phyloP scores from a whole-genome alignment of 2,113 vertebrate species.

The Polyodon spathula region DNA sequence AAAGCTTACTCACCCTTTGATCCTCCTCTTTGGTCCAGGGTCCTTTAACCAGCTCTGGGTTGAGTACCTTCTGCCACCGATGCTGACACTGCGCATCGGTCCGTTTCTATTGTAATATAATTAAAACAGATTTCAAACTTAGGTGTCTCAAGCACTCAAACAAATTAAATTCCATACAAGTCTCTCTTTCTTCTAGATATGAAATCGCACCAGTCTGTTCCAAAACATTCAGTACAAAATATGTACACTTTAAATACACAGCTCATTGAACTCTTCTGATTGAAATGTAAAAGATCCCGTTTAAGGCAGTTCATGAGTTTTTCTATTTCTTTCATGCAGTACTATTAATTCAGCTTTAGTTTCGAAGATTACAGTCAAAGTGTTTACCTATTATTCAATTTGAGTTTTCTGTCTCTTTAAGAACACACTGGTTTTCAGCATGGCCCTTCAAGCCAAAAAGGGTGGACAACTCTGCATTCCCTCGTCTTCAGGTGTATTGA shows the following conservation, averaged over 20 bases:
- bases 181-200: not conserved
- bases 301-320: too few relatives aligned
- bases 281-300: too few relatives aligned
- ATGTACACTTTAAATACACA: too few relatives aligned
- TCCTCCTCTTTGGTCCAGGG: conserved; percentile 99
- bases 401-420: not conserved
- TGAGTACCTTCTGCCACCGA: conserved; percentile 98
- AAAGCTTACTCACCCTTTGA: conserved; percentile 92
- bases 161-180: conserved; percentile 4
- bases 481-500: not conserved
- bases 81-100: conserved; percentile 97
- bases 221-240: not conserved
- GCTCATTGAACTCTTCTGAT: too few relatives aligned
- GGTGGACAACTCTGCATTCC: not conserved
- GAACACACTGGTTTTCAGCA: not conserved
- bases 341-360: too few relatives aligned
- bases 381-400: not conserved
- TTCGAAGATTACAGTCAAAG: too few relatives aligned
- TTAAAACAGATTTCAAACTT: conserved; percentile 31
- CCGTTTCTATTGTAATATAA: conserved; percentile 73
- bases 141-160: conserved; percentile 21
- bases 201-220: not conserved
- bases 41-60: conserved; percentile 94
- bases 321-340: too few relatives aligned
- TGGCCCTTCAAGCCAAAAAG: not conserved